phyloP scores from a whole-genome alignment of 35 echinoderm and acorn worm genomes.

The Hemicentrotus pulcherrimus region DNA sequence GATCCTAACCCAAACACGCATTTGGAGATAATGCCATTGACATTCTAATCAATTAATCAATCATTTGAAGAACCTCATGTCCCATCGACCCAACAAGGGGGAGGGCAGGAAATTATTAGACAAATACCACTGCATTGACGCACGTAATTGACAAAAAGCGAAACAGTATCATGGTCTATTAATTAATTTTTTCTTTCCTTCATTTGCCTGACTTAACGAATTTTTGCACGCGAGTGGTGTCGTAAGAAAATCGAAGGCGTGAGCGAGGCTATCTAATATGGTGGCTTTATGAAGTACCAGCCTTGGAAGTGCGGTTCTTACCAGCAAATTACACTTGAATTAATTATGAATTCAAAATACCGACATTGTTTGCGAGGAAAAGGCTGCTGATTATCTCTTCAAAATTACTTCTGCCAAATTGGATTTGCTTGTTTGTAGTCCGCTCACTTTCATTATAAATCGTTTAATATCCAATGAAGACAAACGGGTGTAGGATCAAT shows the following conservation, averaged over 20 bases:
- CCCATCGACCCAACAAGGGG: background rate
- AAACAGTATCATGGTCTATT: slow-evolving; percentile 25
- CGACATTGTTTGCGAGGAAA: slow-evolving; percentile 24
- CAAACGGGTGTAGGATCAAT: background rate
- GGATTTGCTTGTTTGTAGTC: background rate
- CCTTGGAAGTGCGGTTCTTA: background rate
- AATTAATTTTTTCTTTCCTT: slow-evolving; percentile 31
- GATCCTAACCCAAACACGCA: slow-evolving; percentile 21
- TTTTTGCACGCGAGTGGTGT: slow-evolving; percentile 5
- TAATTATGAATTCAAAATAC: slow-evolving; percentile 43
- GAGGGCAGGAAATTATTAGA: slow-evolving; percentile 17
- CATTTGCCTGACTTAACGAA: slow-evolving; percentile 35
- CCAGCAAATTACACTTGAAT: slow-evolving; percentile 13
- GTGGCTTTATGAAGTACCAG: background rate
- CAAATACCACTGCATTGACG: slow-evolving; percentile 34
- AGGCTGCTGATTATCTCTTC: slow-evolving; percentile 15
- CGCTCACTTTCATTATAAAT: background rate
- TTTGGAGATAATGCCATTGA: slow-evolving; percentile 23
- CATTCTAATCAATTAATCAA: slow-evolving; percentile 20
- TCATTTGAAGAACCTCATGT: slow-evolving; percentile 2
- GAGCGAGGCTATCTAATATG: background rate
- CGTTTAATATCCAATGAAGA: background rate
- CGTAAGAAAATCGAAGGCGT: slow-evolving; percentile 24
- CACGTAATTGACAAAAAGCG: slow-evolving; percentile 18
- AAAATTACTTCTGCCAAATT: slow-evolving; percentile 22